A percentile compares a stretch with the other conserved stretches of the same genome.
phyloP scores from a whole-genome alignment of 2,888 invertebrate species.

The Calameuta filiformis region DNA sequence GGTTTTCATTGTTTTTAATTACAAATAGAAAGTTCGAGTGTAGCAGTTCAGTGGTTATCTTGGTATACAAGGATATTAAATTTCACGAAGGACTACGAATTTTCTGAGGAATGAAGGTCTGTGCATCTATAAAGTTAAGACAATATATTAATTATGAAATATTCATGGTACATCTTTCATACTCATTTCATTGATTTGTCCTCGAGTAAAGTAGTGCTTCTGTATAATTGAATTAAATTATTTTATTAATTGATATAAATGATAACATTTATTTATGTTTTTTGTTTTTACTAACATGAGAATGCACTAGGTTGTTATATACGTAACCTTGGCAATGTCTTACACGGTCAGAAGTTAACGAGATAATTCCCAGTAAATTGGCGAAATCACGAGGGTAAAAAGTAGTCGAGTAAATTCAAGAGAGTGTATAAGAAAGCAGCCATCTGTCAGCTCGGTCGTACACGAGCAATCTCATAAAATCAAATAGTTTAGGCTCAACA shows the following conservation, averaged over 20 bases:
- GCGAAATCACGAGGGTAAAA: neutral
- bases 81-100: neutral
- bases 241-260: neutral
- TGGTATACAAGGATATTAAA: neutral
- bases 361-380: neutral
- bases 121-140: neutral
- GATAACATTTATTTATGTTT: neutral
- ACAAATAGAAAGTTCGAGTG: neutral
- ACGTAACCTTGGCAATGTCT: neutral
- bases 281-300: neutral
- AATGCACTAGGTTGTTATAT: neutral
- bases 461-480: slow-evolving; percentile 45
- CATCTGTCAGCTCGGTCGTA: slow-evolving; percentile 17
- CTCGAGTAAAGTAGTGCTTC: neutral
- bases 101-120: neutral
- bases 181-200: neutral
- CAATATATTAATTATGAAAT: neutral
- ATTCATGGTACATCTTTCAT: neutral
- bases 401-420: slow-evolving; percentile 15
- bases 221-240: neutral
- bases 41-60: neutral
- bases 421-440: slow-evolving; percentile 8
- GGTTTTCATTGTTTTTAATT: neutral
- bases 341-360: neutral
- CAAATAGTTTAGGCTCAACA: slow-evolving; percentile 46